Evolutionary conservation across 2,797 vertebrate genomes (phyloP), one percentile per base, ranked within the genome.

Genomic region (Sebastolobus altivelis): DNA sequence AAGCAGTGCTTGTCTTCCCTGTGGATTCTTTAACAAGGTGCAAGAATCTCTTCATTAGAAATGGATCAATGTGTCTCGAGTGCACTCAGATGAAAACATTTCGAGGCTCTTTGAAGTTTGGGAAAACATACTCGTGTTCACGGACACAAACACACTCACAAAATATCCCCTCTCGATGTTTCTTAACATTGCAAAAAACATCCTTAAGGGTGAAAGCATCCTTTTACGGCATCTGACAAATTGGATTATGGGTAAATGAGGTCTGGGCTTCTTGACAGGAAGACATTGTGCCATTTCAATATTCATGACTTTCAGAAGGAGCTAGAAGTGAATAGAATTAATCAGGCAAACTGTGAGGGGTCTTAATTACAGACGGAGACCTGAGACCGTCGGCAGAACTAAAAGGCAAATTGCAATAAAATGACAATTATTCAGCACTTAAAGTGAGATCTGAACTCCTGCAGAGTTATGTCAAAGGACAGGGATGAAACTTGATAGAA

Each of bases 361-460:
- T 89, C 83, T 88, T 88, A 87, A 93, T 92, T 91, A 92, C 58
- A 76, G 77, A 77, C 55, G 46, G 38, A 4, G 29, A 86, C 76
- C 71, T 61, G 73, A 82, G 55, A 82, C 66, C 1, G 63, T 43
- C 84, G 38, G 9, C 35, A 60, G 49, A 87, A 79, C 68, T 74
- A 82, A 85, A 88, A 75, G 62, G 58, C 46, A 86, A 87, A 92
- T 58, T 52, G 63, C 16, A 83, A 81, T 79, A 80, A 88, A 87
- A 91, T 73, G 22, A 69, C 22, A 82, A 80, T 88, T 77, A 87
- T 80, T 89, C 68, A 73, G 81, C 16, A 58, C 20, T 69, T 79
- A 20, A 18, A 59, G n/a, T 14, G 43, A 80, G 58, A 78, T 40
- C 29, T 81, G 62, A 82, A 79, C 78, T 72, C 52, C 18, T 9